Percentiles rank a stretch among this genome's conserved stretches.
phyloP scores from a whole-genome alignment of 1,140 invertebrate species.

The Zaprionus gabonicus region DNA sequence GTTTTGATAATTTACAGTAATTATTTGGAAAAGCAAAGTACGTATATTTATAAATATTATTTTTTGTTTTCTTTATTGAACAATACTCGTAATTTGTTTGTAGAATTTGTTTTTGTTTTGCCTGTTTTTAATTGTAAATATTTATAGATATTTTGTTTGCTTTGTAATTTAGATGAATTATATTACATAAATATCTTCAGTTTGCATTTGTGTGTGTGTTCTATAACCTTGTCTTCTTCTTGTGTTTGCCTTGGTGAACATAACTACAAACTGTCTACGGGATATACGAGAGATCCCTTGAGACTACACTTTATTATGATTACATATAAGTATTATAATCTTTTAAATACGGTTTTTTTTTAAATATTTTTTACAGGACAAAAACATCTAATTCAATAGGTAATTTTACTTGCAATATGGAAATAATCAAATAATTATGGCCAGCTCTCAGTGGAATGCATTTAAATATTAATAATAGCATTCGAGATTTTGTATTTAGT shows the following conservation, averaged over 20 bases:
- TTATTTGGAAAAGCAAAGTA: conserved; percentile 75
- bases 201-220: conserved; percentile 40
- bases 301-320: conserved; percentile 64
- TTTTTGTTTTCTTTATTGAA: conserved; percentile 56
- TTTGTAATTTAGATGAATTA: conserved; percentile 77
- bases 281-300: conserved; percentile 51
- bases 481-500: conserved; percentile 28
- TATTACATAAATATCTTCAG: conserved; percentile 78
- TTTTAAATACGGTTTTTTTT: conserved; percentile 39
- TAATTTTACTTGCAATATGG: conserved; percentile 71
- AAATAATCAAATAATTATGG: conserved; percentile 73
- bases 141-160: conserved; percentile 14
- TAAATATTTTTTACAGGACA: conserved; percentile 78
- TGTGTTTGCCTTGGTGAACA: conserved; percentile 60
- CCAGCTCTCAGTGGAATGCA: conserved; percentile 41
- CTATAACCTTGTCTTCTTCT: conserved; percentile 29
- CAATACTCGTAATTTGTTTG: conserved; percentile 68
- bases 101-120: conserved; percentile 50
- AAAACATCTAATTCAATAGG: conserved; percentile 81
- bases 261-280: conserved; percentile 76
- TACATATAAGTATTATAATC: conserved; percentile 60
- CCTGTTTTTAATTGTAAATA: conserved; percentile 28
- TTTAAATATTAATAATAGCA: conserved; percentile 20
- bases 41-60: conserved; percentile 24
- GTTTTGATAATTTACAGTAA: conserved; percentile 77